Base-by-base conservation (phyloP, 1,140 invertebrate genomes). In the Matsumurasca onukii region DNA sequence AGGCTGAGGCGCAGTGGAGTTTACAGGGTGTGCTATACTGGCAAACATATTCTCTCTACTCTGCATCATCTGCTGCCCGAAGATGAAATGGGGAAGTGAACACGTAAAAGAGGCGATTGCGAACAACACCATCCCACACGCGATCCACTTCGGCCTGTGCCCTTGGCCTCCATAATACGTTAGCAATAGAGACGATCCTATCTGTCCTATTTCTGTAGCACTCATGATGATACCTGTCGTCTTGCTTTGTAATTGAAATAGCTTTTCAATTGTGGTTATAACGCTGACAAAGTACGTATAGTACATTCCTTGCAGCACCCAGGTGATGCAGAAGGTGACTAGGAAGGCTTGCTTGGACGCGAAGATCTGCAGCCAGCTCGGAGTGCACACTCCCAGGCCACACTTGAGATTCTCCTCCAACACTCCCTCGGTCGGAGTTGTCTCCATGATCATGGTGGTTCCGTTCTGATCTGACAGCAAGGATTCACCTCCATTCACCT, bases 261-360 rank as follows among this genome's bases (percentile, higher is more conserved):
- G 83, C 81, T 98, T 98, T 80, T 98, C 96, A 45, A 98, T 93
- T 9, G 95, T 98, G 29, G 97, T 98, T 76, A 98, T 95, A 66
- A 97, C 94, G 75, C 93, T 95, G 31, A 97, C 95, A 78, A 98
- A 95, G 80, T 98, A 98, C 24, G 94, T 96, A 79, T 92, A 92
- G 78, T 93, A 97, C 90, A 96, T 95, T 31, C 94, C 94, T 80
- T 95, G 93, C 13, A 96, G 82, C 0, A 97, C 91, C 87, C 92
- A 94, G 20, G 91, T 92, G 67, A 93, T 83, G 74, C 94, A 92
- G 79, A 96, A 97, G 9, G 92, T 89, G 66, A 90, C 84, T 78
- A 97, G 86, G 78, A 97, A 97, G 25, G 91, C 86, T 75, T 95
- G 89, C 72, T 94, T 95, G n/a, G 92, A 93, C 27, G 93, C 91